Evolutionary conservation across 2,797 vertebrate genomes (phyloP).

Genomic region (Potorous gilbertii): DNA sequence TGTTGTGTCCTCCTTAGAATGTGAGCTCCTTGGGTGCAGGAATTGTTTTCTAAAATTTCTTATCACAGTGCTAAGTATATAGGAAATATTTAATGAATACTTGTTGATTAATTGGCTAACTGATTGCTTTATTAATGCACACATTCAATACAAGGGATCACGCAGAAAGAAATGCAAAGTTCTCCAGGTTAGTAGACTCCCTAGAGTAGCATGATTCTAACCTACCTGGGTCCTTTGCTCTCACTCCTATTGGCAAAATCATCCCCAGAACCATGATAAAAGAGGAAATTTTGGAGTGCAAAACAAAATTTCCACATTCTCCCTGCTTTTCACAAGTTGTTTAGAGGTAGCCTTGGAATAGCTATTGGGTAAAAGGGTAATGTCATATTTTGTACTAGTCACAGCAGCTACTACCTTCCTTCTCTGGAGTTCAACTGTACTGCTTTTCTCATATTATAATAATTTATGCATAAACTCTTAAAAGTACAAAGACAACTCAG

Average conservation of each 20-base stretch:
- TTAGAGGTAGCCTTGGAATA: background rate
- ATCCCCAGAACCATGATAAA: background rate
- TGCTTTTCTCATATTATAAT: background rate
- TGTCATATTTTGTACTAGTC: background rate
- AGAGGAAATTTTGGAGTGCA: background rate
- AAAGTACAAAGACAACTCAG: background rate
- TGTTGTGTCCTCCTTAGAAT: background rate
- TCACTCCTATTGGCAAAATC: background rate
- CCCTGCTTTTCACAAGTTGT: background rate
- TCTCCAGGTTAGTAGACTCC: background rate
- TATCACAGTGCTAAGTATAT: background rate
- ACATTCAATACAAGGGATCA: background rate
- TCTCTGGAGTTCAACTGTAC: background rate
- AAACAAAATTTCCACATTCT: background rate
- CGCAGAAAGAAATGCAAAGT: background rate
- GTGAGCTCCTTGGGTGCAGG: background rate
- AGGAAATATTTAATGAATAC: background rate
- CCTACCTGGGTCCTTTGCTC: background rate
- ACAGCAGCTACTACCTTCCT: background rate
- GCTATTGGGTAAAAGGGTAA: background rate
- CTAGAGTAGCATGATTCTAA: background rate
- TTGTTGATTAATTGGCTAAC: background rate
- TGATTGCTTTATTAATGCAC: background rate
- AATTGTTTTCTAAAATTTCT: too few relatives aligned
- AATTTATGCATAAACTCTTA: background rate